Base-by-base conservation (phyloP, 2,888 invertebrate species). In the Carcina quercana region DNA sequence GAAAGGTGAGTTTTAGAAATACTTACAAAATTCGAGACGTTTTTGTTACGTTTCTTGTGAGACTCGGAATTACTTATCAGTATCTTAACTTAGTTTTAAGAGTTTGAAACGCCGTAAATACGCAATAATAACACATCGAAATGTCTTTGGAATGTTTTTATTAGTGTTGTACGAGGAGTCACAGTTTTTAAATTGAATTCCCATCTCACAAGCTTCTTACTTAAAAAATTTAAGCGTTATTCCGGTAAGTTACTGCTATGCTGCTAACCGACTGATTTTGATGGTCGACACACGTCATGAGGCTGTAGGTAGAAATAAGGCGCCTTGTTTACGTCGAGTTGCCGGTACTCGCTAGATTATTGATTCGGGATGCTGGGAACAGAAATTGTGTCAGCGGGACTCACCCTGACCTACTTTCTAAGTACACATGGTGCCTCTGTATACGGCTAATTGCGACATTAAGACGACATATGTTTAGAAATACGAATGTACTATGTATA, bases 1-100 rank as follows among this genome's bases (percentile, higher is more conserved):
- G 93, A 70, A 97, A 96, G 91, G 97, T 97, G 79, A 88, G 88
- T 50, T 45, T 20, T 15, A 40, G 38, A 32, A 26, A 30, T 33
- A 41, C 38, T 41, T 43, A n/a, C n/a, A n/a, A n/a, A n/a, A n/a
- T 24, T 50, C 19, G 10, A n/a, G 10, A 20, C 20, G 8, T 20
- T 20, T 25, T 11, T 25, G 10, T 38, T 27, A 40, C 41, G 38
- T 47, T 20, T n/a, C n/a, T n/a, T n/a, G n/a, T n/a, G n/a, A n/a
- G n/a, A n/a, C n/a, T n/a, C n/a, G n/a, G n/a, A n/a, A n/a, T n/a
- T n/a, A n/a, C n/a, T n/a, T n/a, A n/a, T n/a, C n/a, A n/a, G n/a
- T n/a, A n/a, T n/a, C n/a, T n/a, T n/a, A n/a, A n/a, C n/a, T n/a
- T n/a, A n/a, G n/a, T n/a, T n/a, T n/a, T n/a, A n/a, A n/a, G n/a